phyloP scores from a whole-genome alignment of 2,113 vertebrate species.

The Lamprotornis superbus region DNA sequence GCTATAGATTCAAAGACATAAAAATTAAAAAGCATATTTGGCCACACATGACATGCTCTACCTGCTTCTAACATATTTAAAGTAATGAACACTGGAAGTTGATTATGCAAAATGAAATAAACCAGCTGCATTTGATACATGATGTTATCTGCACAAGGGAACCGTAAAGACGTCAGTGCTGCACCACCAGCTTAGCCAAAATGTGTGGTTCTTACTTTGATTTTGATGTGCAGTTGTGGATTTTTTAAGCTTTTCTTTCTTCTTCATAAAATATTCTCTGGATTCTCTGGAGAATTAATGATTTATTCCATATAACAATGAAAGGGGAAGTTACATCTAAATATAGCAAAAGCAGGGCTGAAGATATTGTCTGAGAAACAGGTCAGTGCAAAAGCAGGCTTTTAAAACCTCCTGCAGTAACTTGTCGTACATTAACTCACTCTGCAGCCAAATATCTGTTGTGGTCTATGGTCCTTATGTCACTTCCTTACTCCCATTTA shows the following conservation, averaged over 20 bases:
- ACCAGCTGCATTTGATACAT: background rate
- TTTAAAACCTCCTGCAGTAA: background rate
- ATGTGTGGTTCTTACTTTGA: background rate
- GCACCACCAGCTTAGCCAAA: background rate
- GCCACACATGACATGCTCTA: background rate
- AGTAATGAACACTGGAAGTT: background rate
- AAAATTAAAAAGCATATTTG: background rate
- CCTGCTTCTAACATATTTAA: background rate
- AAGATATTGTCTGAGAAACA: background rate
- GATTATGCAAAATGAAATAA: background rate
- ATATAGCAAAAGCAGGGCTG: background rate
- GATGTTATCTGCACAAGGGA: background rate
- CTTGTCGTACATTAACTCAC: background rate
- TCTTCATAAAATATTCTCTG: background rate
- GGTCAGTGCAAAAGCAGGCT: background rate
- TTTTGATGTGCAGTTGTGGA: background rate
- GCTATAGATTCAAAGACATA: background rate
- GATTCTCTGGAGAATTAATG: background rate
- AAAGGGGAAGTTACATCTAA: background rate
- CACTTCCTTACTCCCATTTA: background rate
- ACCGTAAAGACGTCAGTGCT: background rate
- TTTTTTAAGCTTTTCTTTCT: background rate
- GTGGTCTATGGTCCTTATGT: background rate
- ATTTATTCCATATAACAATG: background rate
- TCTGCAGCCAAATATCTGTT: background rate